Evolutionary conservation across 2,113 vertebrate species (phyloP), one percentile per base, ranked within the genome.

Genomic region (Parus major): DNA sequence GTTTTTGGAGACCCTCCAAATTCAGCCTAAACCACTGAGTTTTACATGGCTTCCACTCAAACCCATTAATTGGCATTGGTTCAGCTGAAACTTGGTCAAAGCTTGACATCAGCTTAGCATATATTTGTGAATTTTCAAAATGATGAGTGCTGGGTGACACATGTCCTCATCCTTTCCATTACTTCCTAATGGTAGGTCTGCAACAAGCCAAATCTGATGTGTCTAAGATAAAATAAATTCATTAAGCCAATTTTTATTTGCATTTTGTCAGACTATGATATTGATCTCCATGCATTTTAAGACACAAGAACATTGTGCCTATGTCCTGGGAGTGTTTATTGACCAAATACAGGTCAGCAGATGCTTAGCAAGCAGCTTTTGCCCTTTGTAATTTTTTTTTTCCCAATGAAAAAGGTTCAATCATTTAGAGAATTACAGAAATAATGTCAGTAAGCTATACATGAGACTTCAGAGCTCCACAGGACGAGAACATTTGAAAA

Each of bases 21-120:
- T 61, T 83, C 71, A 56, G 24, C 56, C 86, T 63, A 49, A 96
- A 81, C 76, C 70, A 83, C 79, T 53, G 86, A 52, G 63, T 92
- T 97, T 86, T 93, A 27, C 59, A 86, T 97, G 92, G 79, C 92
- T 88, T 64, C 79, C 42, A 28, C 71, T 95, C 92, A 97, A 86
- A 97, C 31, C 87, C 93, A 86, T 81, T 63, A 33, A 64, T 1
- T 95, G 93, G 93, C 93, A 7, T 25, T 2, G 7, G 15, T 90
- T 90, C 96, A 96, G 63, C 1, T 94, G 94, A 95, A 96, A 93
- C 92, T 63, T 77, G 39, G 81, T 94, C 85, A 91, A 75, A 70
- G 31, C 82, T 93, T 93, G 93, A 90, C 93, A 59, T 90, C 71
- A 95, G 33, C 76, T 78, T 24, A 73, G 68, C 44, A n/a, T 47